Conservation (phyloP, 2,888 invertebrate species). For the Tipula lateralis region DNA sequence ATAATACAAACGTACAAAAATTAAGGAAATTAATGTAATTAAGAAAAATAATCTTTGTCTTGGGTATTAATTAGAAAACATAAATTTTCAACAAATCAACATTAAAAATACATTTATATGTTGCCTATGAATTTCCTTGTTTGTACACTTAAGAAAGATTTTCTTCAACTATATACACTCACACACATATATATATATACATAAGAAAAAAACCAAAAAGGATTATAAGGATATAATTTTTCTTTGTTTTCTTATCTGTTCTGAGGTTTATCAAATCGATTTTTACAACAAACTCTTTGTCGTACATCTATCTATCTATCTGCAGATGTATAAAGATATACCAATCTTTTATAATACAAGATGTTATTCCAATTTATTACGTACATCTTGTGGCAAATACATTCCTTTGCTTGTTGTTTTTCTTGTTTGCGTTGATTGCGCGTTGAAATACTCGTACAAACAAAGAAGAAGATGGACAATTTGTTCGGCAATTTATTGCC, state of each 20-base stretch:
- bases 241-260: background rate
- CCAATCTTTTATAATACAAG: background rate
- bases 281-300: background rate
- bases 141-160: no score
- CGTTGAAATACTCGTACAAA: no score
- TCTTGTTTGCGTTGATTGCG: no score
- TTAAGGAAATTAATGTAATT: constrained; percentile 24
- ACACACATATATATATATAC: background rate
- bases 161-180: no score
- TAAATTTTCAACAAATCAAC: constrained; percentile 24
- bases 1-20: background rate
- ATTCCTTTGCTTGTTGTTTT: background rate
- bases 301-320: background rate
- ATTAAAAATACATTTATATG: background rate
- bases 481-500: background rate
- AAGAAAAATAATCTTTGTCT: constrained; percentile 19
- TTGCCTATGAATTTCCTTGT: background rate
- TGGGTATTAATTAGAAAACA: constrained; percentile 9
- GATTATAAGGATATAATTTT: background rate
- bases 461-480: background rate
- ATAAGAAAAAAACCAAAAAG: background rate
- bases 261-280: background rate
- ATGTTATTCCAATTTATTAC: background rate
- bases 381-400: background rate
- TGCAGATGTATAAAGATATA: background rate